phyloP scores from a whole-genome alignment of 1,140 invertebrate species.

The Aphis gossypii region DNA sequence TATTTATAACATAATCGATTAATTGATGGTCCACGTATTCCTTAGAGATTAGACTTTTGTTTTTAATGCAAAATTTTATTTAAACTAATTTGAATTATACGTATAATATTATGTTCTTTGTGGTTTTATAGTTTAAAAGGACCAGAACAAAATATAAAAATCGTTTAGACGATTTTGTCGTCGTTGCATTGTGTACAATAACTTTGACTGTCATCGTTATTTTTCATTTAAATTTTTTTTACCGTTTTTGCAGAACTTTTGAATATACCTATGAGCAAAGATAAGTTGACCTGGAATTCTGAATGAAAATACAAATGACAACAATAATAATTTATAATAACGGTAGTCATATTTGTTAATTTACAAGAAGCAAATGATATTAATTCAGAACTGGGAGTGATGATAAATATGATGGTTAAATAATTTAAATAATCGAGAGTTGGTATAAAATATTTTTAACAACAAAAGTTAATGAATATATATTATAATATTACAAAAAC shows the following conservation, averaged over 20 bases:
- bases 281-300: neutral
- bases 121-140: neutral
- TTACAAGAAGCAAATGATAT: neutral
- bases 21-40: neutral
- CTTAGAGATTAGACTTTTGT: neutral
- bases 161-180: neutral
- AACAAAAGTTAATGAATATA: neutral
- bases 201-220: neutral
- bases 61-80: neutral
- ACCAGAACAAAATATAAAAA: neutral
- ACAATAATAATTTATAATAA: slow-evolving; percentile 2
- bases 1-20: neutral
- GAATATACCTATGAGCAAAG: neutral
- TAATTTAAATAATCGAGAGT: neutral
- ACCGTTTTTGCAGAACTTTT: neutral
- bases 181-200: neutral
- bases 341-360: neutral
- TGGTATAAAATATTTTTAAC: neutral
- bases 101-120: neutral
- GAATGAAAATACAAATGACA: neutral
- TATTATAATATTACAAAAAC: neutral
- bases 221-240: neutral
- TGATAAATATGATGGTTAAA: neutral
- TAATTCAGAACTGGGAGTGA: neutral
- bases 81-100: neutral